These are phyloP conservation scores for Amphipoea lucens DNA, from an alignment of 2,888 invertebrate species.

Conservation along the genomic window DNA sequence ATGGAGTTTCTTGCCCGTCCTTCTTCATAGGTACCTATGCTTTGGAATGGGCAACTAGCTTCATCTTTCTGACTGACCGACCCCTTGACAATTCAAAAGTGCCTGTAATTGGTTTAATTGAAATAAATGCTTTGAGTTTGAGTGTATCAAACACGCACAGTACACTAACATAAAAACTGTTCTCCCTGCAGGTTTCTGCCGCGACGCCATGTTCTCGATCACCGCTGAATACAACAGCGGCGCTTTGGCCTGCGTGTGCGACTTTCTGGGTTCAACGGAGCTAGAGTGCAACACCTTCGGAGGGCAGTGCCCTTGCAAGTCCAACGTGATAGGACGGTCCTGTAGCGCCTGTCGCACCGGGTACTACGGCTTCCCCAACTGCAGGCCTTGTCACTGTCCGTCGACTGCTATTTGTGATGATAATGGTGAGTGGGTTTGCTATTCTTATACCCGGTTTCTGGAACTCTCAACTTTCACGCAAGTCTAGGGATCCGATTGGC, in stretches of 20 bases:
- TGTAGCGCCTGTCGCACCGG: conserved; percentile 97
- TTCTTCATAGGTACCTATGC: neutral
- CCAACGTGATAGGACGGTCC: conserved; percentile 97
- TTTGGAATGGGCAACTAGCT: neutral
- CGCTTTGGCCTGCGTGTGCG: conserved; percentile 96
- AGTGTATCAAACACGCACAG: too few relatives aligned
- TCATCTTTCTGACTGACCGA: neutral
- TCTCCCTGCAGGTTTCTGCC: conserved; percentile 93
- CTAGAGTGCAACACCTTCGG: conserved; percentile 98
- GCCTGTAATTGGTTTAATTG: too few relatives aligned
- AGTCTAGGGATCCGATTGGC: neutral
- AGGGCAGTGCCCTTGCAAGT: conserved; percentile 98
- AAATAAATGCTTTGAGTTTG: too few relatives aligned
- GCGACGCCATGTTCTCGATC: conserved; percentile 97
- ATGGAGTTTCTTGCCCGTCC: too few relatives aligned
- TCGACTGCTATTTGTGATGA: conserved; percentile 95
- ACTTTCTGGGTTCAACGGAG: conserved; percentile 95
- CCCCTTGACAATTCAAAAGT: neutral
- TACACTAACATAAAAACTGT: neutral
- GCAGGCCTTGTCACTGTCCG: conserved; percentile 96
- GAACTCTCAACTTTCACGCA: neutral
- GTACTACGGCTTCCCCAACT: conserved; percentile 98
- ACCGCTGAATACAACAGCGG: conserved; percentile 98
- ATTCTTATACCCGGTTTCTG: neutral
- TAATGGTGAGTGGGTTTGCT: conserved; percentile 77